Conservation (phyloP, 2,113 vertebrate genomes). For the Daubentonia madagascariensis region DNA sequence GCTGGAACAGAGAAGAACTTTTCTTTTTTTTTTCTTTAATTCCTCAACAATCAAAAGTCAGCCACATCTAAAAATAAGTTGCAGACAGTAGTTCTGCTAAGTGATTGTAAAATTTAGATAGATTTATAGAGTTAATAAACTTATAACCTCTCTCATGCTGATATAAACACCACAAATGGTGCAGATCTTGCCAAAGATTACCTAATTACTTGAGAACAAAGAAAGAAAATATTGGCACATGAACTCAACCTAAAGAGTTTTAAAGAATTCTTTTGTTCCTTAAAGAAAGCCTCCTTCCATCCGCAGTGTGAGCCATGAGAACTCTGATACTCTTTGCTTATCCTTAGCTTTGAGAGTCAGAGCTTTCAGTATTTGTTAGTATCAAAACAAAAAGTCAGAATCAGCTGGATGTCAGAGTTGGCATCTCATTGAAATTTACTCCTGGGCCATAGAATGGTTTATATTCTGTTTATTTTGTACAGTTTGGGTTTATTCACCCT, state of each 20-base stretch:
- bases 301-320: not conserved
- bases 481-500: not conserved
- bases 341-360: not conserved
- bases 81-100: not conserved
- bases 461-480: slow-evolving; percentile 11
- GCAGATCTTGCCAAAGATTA: not conserved
- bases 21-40: not conserved
- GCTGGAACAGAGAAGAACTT: not conserved
- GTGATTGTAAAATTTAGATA: not conserved
- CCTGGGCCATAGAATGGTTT: slow-evolving; percentile 20
- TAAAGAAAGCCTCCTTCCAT: not conserved
- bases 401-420: not conserved
- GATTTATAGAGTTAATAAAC: not conserved
- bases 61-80: not conserved
- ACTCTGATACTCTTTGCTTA: not conserved
- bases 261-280: not conserved
- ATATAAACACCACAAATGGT: not conserved
- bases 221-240: not conserved
- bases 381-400: slow-evolving; percentile 42
- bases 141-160: not conserved
- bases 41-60: not conserved
- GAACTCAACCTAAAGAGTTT: not conserved
- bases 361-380: slow-evolving; percentile 8
- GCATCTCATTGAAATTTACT: slow-evolving; percentile 29
- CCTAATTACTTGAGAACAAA: not conserved